Base-by-base conservation (phyloP, 1,140 invertebrate genomes). In the Drosophila serrata region DNA sequence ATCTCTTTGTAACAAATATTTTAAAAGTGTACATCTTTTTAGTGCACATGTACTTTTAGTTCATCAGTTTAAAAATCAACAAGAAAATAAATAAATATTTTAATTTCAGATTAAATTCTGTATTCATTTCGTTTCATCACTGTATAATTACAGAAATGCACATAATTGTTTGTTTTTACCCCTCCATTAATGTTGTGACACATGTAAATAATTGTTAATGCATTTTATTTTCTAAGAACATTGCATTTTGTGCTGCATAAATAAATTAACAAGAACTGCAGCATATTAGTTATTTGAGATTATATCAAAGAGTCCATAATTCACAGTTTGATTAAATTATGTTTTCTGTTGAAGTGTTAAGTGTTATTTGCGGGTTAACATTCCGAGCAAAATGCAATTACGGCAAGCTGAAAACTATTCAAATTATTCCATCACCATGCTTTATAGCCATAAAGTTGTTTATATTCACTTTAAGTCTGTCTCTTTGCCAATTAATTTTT, bases 401-500 rank as follows among this genome's bases (percentile, higher is more conserved):
- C 13, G 6, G 6, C 17, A 19, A 51, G 11, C 6, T 51, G 13
- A 12, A 35, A 35, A 53, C 13, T 35, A 19, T 53, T 35, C 12
- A 15, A 35, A 53, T 22, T 53, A 22, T 35, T 53, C 4, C 31
- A 5, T 17, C 49, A 8, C 29, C 12, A 17, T 4, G 17, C 12
- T 57, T 11, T 24, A 35, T 56, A 9, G 5, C 15, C 35, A 40
- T 40, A 3, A 57, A 40, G n/a, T 27, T 24, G 24, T 57, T 57
- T 31, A 22, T 19, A 37, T 27, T 27, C 42, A 39, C 24, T 61
- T 56, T 15, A 33, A 27, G 46, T 27, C 15, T 17, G 19, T 35
- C 46, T 27, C 15, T 17, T n/a, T 11, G 58, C 19, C 31, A 55
- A 56, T 56, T 37, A 67, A 63, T 49, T 22, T 13, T n/a, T 29